These are phyloP conservation scores for Thalassoma bifasciatum DNA, from an alignment of 2,113 vertebrate genomes.

Conservation along the genomic window DNA sequence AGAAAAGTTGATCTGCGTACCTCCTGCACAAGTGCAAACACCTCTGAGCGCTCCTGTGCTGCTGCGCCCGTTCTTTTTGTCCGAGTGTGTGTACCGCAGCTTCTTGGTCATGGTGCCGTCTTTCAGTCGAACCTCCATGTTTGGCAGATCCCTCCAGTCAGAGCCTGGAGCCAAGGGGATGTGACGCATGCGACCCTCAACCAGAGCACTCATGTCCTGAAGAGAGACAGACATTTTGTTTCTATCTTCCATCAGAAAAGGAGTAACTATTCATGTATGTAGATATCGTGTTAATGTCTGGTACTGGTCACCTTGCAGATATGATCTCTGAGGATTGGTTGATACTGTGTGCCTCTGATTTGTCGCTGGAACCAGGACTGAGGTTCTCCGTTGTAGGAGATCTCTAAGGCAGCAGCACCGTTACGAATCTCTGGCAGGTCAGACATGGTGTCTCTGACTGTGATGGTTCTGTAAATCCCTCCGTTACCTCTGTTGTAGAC, in stretches of 20 bases:
- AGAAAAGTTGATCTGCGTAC: slow-evolving; percentile 61
- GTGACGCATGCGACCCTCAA: slow-evolving; percentile 95
- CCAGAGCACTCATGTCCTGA: slow-evolving; percentile 96
- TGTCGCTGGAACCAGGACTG: slow-evolving; percentile 99
- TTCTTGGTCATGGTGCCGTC: slow-evolving; percentile 91
- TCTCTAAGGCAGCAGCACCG: slow-evolving; percentile 90
- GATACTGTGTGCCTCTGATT: slow-evolving; percentile 94
- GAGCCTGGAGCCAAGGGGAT: slow-evolving; percentile 94
- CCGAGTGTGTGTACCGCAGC: slow-evolving; percentile 89
- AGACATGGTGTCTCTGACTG: slow-evolving; percentile 95
- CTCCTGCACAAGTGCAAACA: slow-evolving; percentile 92
- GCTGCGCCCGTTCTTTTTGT: slow-evolving; percentile 92
- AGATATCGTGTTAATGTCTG: no score
- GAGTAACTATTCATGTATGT: no score
- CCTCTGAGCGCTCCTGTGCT: slow-evolving; percentile 88
- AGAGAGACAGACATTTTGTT: background rate
- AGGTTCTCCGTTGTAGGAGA: slow-evolving; percentile 95
- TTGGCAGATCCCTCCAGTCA: slow-evolving; percentile 95
- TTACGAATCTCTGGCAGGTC: slow-evolving; percentile 96
- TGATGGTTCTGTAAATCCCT: slow-evolving; percentile 94
- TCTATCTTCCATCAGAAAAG: background rate
- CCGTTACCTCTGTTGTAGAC: slow-evolving; percentile 86
- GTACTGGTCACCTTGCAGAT: slow-evolving; percentile 90
- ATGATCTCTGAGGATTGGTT: slow-evolving; percentile 97
- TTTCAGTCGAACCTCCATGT: slow-evolving; percentile 90